These are phyloP conservation scores for Anthophora plumipes DNA, from an alignment of 2,888 invertebrate species.

Conservation along the genomic window DNA sequence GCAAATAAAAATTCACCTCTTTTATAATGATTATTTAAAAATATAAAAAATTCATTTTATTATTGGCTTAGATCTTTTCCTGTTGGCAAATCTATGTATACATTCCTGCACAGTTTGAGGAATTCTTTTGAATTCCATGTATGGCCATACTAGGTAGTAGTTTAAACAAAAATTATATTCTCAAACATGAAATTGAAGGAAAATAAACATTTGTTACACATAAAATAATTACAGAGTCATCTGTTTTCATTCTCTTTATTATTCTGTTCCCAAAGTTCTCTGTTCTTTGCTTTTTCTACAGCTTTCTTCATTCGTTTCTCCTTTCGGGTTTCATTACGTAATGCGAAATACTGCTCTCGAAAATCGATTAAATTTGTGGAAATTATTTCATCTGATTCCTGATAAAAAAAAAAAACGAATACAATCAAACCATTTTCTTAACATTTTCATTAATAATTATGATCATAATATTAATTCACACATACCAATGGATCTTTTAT, in stretches of 20 bases:
- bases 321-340: slow-evolving; percentile 88
- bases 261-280: slow-evolving; percentile 77
- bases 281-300: slow-evolving; percentile 81
- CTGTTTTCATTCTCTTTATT: slow-evolving; percentile 72
- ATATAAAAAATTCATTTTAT: slow-evolving; percentile 5
- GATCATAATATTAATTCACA: neutral
- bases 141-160: slow-evolving; percentile 21
- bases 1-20: slow-evolving; percentile 5
- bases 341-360: slow-evolving; percentile 90
- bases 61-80: neutral
- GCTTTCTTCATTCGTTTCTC: slow-evolving; percentile 86
- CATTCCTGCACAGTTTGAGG: slow-evolving; percentile 28
- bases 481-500: slow-evolving; percentile 85
- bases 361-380: slow-evolving; percentile 85
- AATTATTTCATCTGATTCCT: slow-evolving; percentile 74
- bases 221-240: slow-evolving; percentile 66
- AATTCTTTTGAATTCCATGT: slow-evolving; percentile 36
- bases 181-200: slow-evolving; percentile 36
- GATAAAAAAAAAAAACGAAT: slow-evolving; percentile 6
- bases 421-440: neutral
- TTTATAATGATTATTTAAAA: slow-evolving; percentile 1
- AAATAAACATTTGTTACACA: slow-evolving; percentile 56
- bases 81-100: slow-evolving; percentile 29
- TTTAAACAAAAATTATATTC: slow-evolving; percentile 26
- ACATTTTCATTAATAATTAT: neutral